Evolutionary conservation across 2,797 vertebrate species (phyloP), one percentile per base, ranked within the genome.

Genomic region (Eupleurogrammus muticus): DNA sequence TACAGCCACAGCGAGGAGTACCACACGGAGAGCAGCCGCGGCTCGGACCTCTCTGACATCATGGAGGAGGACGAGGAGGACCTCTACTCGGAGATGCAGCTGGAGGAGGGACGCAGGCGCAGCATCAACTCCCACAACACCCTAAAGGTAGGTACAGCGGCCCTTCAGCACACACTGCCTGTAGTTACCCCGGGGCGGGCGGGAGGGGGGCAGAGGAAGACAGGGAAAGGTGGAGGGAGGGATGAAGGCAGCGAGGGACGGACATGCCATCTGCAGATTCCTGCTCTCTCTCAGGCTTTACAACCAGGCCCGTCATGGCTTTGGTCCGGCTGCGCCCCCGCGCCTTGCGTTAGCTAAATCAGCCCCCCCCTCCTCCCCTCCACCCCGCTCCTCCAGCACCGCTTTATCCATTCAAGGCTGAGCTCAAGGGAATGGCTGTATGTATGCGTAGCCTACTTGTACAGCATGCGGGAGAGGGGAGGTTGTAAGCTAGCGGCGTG

Each of bases 1-100:
- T 98, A 96, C 86, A 95, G 95, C 91, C 96, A 96, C 21, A 96
- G 94, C 3, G 98, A 99, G 13, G 98, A 98, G 70, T 98, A 99
- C 87, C 96, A 97, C 62, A 99, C 97, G 0, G 98, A 99, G 91
- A 99, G 98, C 91, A 99, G 98, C 90, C 94, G 98, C 0, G 97
- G 98, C 0, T 99, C 98, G 0, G 98, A 99, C 90, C 90, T 99
- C 61, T 99, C 98, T 0, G 98, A 99, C 93, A 99, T 99, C 52
- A 95, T 99, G 96, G 98, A 99, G 90, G 98, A 99, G 82, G 98
- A 99, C 0, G 98, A 99, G 92, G 98, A 99, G 56, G 98, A 99
- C 64, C 94, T 99, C 0, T 99, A 96, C 91, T 97, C 96, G 0
- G 98, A 99, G 91, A 99, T 99, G 97, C 97, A 98, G 77, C 91